Base-by-base conservation (phyloP, 2,797 vertebrate genomes). In the Melanotaenia trifasciata region DNA sequence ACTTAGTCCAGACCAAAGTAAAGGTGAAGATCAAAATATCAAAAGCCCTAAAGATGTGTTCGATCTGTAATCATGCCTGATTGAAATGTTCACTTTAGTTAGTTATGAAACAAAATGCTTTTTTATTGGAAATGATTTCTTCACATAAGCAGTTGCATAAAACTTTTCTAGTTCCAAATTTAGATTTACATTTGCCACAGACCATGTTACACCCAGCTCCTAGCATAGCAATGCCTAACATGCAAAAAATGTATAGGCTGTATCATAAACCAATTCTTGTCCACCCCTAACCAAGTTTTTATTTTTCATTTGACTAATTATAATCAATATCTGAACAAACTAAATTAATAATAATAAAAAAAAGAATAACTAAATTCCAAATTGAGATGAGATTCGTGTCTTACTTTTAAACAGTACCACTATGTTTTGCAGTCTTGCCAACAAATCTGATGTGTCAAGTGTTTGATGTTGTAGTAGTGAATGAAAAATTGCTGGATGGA, bases 1-100 rank as follows among this genome's bases (percentile, higher is more conserved):
- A 80, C 71, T 68, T 57, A n/a, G 69, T 72, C 51, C 68, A 74
- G 69, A 54, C 70, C 69, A 76, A 75, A 81, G 66, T 35, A 78
- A 76, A 80, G 70, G 65, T 13, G 20, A 72, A 24, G 24, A 61
- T 82, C 47, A n/a, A 76, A 56, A 80, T 69, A 72, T 74, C 53
- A 80, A 81, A 84, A 61, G 40, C 38, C 72, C 59, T 74, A 51
- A 59, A 66, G 57, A 59, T 67, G 63, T 61, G 67, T 56, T 40
- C 68, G 24, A 50, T 70, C 62, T 61, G 43, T 67, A 54, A 43
- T 60, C 20, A 30, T 38, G 24, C 43, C 70, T 40, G 51, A 9
- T 61, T 33, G 38, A 67, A 64, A 40, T 38, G 11, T 45, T 81
- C 45, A 28, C 47, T 64, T 26, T 32, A 4, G 35, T 60, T 40